These are phyloP conservation scores for Cecidostiba fungosa DNA, from an alignment of 2,888 invertebrate genomes.

Conservation along the genomic window DNA sequence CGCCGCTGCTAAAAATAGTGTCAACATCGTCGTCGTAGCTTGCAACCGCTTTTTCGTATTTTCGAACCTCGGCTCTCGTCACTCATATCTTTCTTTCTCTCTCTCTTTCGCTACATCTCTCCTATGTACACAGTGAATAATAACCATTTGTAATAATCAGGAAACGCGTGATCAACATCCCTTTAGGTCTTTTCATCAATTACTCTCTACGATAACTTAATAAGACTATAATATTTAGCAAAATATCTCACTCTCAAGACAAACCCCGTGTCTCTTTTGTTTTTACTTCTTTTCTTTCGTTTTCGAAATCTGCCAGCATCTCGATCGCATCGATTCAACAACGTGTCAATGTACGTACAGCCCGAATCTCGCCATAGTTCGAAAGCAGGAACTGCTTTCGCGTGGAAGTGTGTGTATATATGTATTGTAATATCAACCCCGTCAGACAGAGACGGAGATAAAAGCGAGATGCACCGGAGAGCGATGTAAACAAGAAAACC, in stretches of 20 bases:
- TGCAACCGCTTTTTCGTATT: constrained; percentile 45
- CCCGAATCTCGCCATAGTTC: constrained; percentile 34
- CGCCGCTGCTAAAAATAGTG: constrained; percentile 29
- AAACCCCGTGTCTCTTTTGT: constrained; percentile 54
- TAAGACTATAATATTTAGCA: constrained; percentile 54
- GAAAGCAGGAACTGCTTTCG: constrained; percentile 28
- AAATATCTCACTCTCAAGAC: constrained; percentile 62
- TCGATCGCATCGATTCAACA: constrained; percentile 33
- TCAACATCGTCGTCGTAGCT: constrained; percentile 55
- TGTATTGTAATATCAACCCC: background rate
- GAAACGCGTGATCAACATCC: constrained; percentile 7
- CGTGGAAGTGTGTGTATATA: background rate
- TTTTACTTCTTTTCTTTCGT: constrained; percentile 6
- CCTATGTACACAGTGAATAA: background rate
- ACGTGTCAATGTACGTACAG: constrained; percentile 28
- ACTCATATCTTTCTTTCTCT: too few species aligned
- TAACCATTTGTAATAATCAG: constrained; percentile 4
- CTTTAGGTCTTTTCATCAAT: constrained; percentile 32
- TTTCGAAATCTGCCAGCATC: constrained; percentile 5
- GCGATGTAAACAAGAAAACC: constrained; percentile 39
- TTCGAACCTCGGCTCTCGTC: background rate
- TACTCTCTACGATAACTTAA: constrained; percentile 49
- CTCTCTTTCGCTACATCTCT: background rate
- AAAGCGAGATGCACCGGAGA: background rate
- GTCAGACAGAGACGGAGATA: background rate